Evolutionary conservation across 2,888 invertebrate species (phyloP).

Genomic region (Diaprepes abbreviatus): DNA sequence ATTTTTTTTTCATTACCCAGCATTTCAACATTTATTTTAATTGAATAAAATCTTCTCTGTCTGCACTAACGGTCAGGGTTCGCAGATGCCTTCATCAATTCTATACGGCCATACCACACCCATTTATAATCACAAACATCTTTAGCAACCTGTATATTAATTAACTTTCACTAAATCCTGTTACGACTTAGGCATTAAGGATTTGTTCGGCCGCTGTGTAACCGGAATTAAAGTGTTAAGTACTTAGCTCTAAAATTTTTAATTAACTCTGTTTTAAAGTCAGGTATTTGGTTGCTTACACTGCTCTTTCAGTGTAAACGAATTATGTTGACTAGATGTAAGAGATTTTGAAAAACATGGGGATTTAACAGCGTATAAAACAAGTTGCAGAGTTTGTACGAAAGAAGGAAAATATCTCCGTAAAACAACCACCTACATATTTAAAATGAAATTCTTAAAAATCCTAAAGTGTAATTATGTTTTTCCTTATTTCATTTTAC

Average conservation of each 20-base stretch:
- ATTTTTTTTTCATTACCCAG: no score
- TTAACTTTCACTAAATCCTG: conserved; percentile 24
- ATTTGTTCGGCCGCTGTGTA: conserved; percentile 25
- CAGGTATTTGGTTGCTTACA: conserved; percentile 24
- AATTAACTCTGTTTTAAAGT: conserved; percentile 40
- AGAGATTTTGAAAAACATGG: conserved; percentile 9
- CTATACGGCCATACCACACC: no score
- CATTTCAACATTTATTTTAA: no score
- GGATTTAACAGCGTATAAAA: conserved; percentile 1
- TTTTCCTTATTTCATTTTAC: no score
- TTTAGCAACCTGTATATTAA: conserved; percentile 21
- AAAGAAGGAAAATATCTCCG: no score
- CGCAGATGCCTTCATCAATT: no score
- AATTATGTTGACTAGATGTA: conserved; percentile 31
- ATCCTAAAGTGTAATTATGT: no score
- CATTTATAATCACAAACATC: neutral
- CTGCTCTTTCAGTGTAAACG: conserved; percentile 21
- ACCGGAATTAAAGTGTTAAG: conserved; percentile 38
- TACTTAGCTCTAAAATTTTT: conserved; percentile 37
- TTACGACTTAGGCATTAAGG: conserved; percentile 23
- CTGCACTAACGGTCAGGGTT: no score
- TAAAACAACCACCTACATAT: no score
- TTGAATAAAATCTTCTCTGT: no score
- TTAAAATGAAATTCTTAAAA: no score
- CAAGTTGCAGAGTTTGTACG: neutral